A percentile compares a stretch with the other conserved stretches of the same genome.
phyloP scores from a whole-genome alignment of 1,140 invertebrate species.

The Ericerus pela region DNA sequence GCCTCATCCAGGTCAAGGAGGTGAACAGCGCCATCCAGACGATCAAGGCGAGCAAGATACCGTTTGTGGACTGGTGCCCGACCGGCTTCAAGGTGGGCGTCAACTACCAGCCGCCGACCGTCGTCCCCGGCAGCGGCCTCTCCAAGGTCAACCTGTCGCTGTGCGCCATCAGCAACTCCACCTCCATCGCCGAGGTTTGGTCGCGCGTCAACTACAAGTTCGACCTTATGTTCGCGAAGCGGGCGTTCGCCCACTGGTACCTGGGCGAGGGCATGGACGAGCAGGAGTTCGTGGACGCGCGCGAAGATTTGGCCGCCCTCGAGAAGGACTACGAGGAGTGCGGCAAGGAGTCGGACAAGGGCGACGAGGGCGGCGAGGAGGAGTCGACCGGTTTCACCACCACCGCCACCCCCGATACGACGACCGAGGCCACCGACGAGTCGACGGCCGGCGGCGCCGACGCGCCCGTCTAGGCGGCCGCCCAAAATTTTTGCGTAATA shows the following conservation, averaged over 20 bases:
- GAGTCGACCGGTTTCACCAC: not conserved
- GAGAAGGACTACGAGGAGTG: slow-evolving; percentile 46
- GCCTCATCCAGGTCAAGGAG: slow-evolving; percentile 43
- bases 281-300: slow-evolving; percentile 49
- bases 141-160: slow-evolving; percentile 40
- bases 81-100: slow-evolving; percentile 41
- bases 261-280: slow-evolving; percentile 70
- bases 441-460: too few species aligned
- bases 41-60: slow-evolving; percentile 45
- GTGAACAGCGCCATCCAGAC: slow-evolving; percentile 51
- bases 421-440: not conserved
- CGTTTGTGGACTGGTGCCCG: slow-evolving; percentile 45
- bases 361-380: slow-evolving; percentile 20
- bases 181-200: slow-evolving; percentile 67
- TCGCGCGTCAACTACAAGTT: slow-evolving; percentile 65
- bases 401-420: not conserved
- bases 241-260: slow-evolving; percentile 35
- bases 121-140: slow-evolving; percentile 46
- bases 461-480: too few species aligned
- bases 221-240: slow-evolving; percentile 58
- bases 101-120: slow-evolving; percentile 46
- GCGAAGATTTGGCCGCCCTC: slow-evolving; percentile 44
- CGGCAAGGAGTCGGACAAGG: slow-evolving; percentile 20
- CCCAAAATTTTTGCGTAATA: too few species aligned
- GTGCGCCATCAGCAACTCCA: slow-evolving; percentile 68